Conservation (phyloP, 2,113 vertebrate genomes). For the Odontophorus gujanensis region DNA sequence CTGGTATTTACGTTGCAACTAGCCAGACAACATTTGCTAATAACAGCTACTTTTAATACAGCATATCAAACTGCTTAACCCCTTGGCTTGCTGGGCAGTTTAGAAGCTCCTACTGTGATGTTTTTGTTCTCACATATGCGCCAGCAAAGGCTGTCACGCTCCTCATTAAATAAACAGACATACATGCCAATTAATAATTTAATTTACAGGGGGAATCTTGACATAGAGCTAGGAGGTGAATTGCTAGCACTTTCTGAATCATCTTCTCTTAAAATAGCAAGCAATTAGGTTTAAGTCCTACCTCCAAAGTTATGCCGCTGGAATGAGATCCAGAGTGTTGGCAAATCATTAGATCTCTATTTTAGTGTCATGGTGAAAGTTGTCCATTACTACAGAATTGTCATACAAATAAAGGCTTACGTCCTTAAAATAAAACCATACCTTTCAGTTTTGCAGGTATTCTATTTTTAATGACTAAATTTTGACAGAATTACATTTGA, state of each 20-base stretch:
- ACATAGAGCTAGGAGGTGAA: conserved; percentile 70
- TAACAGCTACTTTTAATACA: conserved; percentile 68
- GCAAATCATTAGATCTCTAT: neutral
- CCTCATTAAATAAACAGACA: conserved; percentile 79
- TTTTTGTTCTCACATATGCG: conserved; percentile 77
- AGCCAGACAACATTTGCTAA: conserved; percentile 72
- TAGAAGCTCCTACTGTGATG: conserved; percentile 75
- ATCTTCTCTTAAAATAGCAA: conserved; percentile 44
- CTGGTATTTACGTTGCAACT: conserved; percentile 60
- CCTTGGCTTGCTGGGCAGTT: conserved; percentile 70
- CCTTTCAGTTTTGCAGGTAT: neutral
- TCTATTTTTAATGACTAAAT: neutral
- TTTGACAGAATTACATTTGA: neutral
- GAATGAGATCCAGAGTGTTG: conserved; percentile 4
- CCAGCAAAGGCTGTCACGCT: conserved; percentile 75
- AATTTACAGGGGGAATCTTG: conserved; percentile 76
- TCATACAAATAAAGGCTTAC: neutral
- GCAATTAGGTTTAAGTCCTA: conserved; percentile 44
- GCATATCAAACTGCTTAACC: conserved; percentile 68
- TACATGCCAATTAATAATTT: conserved; percentile 81
- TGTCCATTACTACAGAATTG: neutral
- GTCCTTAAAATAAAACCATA: neutral
- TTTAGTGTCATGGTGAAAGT: neutral
- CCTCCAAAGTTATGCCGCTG: conserved; percentile 11
- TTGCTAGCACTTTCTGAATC: conserved; percentile 53